Evolutionary conservation across 2,797 vertebrate genomes (phyloP).

Genomic region (Mus minutoides): DNA sequence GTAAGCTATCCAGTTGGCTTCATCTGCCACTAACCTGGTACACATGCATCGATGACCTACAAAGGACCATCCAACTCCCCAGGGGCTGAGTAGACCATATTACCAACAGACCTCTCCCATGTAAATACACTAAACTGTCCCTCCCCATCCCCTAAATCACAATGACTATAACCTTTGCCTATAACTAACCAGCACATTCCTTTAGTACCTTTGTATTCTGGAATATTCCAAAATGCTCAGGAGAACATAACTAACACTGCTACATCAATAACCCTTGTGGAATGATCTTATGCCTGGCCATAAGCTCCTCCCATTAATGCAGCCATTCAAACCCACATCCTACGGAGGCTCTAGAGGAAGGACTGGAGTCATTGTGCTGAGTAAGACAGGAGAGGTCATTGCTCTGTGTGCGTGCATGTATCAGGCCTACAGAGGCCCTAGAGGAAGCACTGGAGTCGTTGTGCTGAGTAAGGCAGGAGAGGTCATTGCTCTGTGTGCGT

Average conservation of each 20-base stretch:
- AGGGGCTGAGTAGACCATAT: background rate
- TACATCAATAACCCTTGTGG: background rate
- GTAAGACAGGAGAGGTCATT: constrained; percentile 13
- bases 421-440: too few species aligned
- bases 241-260: background rate
- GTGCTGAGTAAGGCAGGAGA: constrained; percentile 31
- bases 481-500: background rate
- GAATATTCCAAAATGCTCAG: constrained; percentile 29
- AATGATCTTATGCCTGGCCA: constrained; percentile 4
- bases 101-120: background rate
- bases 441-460: background rate
- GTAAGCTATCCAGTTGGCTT: background rate
- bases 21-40: background rate
- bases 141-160: background rate
- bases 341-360: too few species aligned
- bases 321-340: constrained; percentile 16
- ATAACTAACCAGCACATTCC: constrained; percentile 3
- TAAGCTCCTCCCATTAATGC: constrained; percentile 32
- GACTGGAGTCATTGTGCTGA: background rate
- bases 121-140: background rate
- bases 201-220: constrained; percentile 21
- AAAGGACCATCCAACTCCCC: background rate
- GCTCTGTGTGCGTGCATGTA: background rate
- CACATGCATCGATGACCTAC: background rate
- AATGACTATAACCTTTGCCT: background rate